These are phyloP conservation scores for Sitta carolinensis DNA, from an alignment of 2,797 vertebrate genomes.

Conservation along the genomic window DNA sequence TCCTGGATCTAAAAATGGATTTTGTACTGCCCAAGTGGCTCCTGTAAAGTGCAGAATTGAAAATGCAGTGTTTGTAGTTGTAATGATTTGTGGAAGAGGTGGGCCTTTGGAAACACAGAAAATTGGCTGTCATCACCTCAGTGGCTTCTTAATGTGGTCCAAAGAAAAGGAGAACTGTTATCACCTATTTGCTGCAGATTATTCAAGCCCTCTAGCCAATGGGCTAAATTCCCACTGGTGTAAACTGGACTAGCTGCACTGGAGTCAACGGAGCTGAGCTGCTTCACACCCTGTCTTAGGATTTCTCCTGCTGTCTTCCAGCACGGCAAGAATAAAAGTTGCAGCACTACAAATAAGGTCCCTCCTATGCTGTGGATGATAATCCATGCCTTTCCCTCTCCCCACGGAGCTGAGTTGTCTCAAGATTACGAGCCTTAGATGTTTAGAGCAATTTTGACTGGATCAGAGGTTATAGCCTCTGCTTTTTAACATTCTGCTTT, in stretches of 20 bases:
- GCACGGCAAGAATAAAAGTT: neutral
- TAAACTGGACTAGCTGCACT: neutral
- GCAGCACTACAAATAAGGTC: slow-evolving; percentile 11
- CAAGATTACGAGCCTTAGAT: slow-evolving; percentile 70
- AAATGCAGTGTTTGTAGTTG: slow-evolving; percentile 27
- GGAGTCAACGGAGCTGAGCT: neutral
- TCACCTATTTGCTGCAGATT: neutral
- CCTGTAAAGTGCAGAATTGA: neutral
- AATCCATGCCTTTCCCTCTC: slow-evolving; percentile 32
- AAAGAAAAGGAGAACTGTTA: neutral
- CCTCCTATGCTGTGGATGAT: neutral
- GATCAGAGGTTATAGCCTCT: slow-evolving; percentile 76
- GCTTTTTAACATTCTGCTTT: slow-evolving; percentile 80
- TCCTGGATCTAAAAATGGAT: slow-evolving; percentile 35
- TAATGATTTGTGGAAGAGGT: slow-evolving; percentile 29
- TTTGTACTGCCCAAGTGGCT: neutral
- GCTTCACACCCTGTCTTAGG: neutral
- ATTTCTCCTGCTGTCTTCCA: neutral
- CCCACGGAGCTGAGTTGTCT: slow-evolving; percentile 52
- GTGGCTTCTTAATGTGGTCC: neutral
- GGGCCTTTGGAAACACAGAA: neutral
- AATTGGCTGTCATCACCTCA: neutral
- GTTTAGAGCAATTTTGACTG: slow-evolving; percentile 71
- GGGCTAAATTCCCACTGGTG: neutral
- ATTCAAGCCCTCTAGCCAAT: neutral